Base-by-base conservation (phyloP, 2,113 vertebrate species). In the Lepus americanus region DNA sequence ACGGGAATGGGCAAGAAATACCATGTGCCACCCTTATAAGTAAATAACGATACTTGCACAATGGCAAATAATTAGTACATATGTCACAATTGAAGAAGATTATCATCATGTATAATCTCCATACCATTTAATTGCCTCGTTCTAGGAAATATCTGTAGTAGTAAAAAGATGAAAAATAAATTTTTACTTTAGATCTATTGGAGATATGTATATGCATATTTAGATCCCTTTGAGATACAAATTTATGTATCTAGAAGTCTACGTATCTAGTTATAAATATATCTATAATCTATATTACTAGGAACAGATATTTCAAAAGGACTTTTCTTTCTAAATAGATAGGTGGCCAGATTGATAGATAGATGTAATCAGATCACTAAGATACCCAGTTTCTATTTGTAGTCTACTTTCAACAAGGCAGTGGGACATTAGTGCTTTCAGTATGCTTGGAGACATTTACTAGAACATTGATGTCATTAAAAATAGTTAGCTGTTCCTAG, bases 401-500 rank as follows among this genome's bases (percentile, higher is more conserved):
- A 94, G 49, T 95, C 67, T 69, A 90, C 92, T 89, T 89, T 92
- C 89, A 92, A 73, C 76, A 86, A 97, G 89, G 39, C 82, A 84
- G 55, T 96, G 61, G 72, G 94, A 89, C 33, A 91, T 63, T 92
- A 78, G 69, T 89, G 49, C 94, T 96, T 96, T 95, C 61, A 87
- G 49, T 92, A 66, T 95, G 79, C 51, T 95, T 92, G 92, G 78
- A 85, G 49, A 94, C 39, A 51, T 59, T 84, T 79, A 95, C 77
- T 95, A 91, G 94, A 86, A 92, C 72, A 91, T 90, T 92, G 36
- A 59, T 33, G 31, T 94, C 94, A 94, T 96, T 96, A 95, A 96
- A 97, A 95, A 91, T 91, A 95, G 95, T 96, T 96, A 96, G 90
- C 89, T 84, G 33, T 92, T 95, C 96, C 97, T 97, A 92, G 95